Evolutionary conservation across 2,113 vertebrate genomes (phyloP).

Genomic region (Rafetus swinhoei): DNA sequence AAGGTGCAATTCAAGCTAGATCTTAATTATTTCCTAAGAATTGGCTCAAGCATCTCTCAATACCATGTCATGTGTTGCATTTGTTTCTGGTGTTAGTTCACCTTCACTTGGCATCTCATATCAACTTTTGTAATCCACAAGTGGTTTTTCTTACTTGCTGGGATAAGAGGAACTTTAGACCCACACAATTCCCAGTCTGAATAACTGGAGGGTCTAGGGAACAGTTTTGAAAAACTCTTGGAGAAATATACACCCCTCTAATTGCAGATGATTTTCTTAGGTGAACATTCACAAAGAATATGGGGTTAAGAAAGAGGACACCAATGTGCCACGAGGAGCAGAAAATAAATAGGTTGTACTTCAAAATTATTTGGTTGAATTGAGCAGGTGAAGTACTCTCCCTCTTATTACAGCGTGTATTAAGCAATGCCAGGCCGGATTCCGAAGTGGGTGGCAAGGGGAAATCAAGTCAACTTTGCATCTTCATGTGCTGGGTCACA

Average conservation of each 20-base stretch:
- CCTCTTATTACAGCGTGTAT: not conserved
- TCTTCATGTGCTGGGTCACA: not conserved
- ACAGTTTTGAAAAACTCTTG: not conserved
- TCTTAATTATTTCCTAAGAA: not conserved
- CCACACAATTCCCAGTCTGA: not conserved
- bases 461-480: accelerated
- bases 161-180: not conserved
- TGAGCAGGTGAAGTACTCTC: not conserved
- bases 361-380: not conserved
- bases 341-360: not conserved
- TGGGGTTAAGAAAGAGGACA: not conserved
- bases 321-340: not conserved
- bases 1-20: not conserved
- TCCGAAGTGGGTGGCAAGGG: accelerated
- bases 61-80: not conserved
- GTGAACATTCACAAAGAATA: not conserved
- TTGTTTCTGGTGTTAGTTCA: not conserved
- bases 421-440: not conserved
- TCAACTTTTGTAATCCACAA: not conserved
- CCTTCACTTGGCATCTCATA: slow-evolving; percentile 1
- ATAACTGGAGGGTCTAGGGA: not conserved
- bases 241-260: not conserved
- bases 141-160: not conserved
- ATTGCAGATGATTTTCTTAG: not conserved
- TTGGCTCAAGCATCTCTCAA: not conserved